phyloP scores from a whole-genome alignment of 2,797 vertebrate genomes.

The Spea hammondii region DNA sequence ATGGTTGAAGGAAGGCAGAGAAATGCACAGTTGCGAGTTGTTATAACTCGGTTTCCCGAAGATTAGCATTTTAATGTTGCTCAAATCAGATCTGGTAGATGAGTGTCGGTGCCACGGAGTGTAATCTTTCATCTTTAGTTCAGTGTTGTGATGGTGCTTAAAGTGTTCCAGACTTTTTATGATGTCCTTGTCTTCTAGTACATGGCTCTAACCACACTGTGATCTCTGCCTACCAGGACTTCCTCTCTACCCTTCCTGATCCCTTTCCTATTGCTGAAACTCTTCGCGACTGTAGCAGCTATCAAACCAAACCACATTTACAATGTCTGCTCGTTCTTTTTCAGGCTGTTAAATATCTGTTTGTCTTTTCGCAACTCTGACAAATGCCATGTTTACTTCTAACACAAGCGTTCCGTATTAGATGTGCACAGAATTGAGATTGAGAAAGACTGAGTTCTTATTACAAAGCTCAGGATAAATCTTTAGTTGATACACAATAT shows the following conservation, averaged over 20 bases:
- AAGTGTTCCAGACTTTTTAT: constrained; percentile 6
- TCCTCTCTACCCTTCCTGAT: constrained; percentile 47
- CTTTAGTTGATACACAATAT: too few relatives aligned
- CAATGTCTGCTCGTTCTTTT: neutral
- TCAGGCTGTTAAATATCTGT: neutral
- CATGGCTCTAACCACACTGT: constrained; percentile 29
- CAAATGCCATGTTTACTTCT: neutral
- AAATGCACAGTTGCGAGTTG: neutral
- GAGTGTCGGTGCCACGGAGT: constrained; percentile 26
- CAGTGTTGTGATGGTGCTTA: constrained; percentile 27
- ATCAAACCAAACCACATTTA: constrained; percentile 2
- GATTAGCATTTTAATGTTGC: constrained; percentile 16
- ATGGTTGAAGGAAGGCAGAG: constrained; percentile 23
- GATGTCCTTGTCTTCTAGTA: constrained; percentile 41
- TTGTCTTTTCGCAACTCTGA: neutral
- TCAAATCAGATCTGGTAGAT: constrained; percentile 47
- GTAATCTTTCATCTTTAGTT: constrained; percentile 24
- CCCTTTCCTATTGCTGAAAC: constrained; percentile 20
- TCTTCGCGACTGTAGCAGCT: constrained; percentile 1
- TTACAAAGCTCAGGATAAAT: too few relatives aligned
- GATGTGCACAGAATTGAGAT: neutral
- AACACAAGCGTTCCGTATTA: neutral
- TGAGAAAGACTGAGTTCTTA: neutral
- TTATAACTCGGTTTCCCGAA: constrained; percentile 34
- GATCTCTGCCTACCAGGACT: constrained; percentile 41